A percentile compares a stretch with the other conserved stretches of the same genome.
These are phyloP conservation scores for Diorhabda elongata DNA, from an alignment of 1,140 invertebrate genomes.

Conservation along the genomic window DNA sequence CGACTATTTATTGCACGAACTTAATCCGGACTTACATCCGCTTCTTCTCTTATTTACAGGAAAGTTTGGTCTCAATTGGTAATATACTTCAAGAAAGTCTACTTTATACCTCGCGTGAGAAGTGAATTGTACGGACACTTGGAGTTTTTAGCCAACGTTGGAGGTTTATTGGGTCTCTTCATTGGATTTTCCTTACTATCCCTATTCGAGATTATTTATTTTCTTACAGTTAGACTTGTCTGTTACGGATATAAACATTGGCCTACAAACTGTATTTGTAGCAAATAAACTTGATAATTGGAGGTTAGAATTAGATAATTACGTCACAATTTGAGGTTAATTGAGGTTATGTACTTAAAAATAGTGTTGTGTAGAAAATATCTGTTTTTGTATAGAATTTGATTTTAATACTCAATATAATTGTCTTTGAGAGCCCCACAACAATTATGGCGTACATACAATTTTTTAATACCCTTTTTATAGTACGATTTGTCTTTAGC, in stretches of 20 bases:
- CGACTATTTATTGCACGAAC: background rate
- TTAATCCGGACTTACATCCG: background rate
- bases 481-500: too few relatives aligned
- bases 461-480: too few relatives aligned
- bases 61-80: slow-evolving; percentile 25
- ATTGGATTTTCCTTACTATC: slow-evolving; percentile 78
- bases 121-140: slow-evolving; percentile 27
- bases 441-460: too few relatives aligned
- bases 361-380: too few relatives aligned
- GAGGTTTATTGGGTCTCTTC: slow-evolving; percentile 73
- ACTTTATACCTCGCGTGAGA: slow-evolving; percentile 26
- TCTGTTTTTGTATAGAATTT: too few relatives aligned
- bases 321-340: too few relatives aligned
- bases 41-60: slow-evolving; percentile 21
- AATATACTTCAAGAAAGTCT: slow-evolving; percentile 29
- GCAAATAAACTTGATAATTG: too few relatives aligned
- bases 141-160: slow-evolving; percentile 63
- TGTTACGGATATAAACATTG: slow-evolving; percentile 30
- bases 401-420: too few relatives aligned
- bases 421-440: too few relatives aligned
- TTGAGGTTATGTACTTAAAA: too few relatives aligned
- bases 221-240: slow-evolving; percentile 51
- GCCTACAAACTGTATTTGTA: background rate
- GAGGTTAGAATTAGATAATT: too few relatives aligned
- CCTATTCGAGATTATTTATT: slow-evolving; percentile 69